Evolutionary conservation across 2,888 invertebrate genomes (phyloP).

Genomic region (Rhamnusium bicolor): DNA sequence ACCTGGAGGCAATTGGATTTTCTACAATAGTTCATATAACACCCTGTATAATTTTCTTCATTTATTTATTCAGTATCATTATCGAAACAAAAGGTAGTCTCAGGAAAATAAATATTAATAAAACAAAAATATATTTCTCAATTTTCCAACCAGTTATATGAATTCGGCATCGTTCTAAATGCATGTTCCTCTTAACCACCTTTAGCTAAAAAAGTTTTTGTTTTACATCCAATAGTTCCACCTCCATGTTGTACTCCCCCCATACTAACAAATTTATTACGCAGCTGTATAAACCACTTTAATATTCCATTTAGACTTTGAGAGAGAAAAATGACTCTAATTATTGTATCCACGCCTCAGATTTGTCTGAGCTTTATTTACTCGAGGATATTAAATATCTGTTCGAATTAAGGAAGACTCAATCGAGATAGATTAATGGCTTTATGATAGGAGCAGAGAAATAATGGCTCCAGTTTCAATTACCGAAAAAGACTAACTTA

Average conservation of each 20-base stretch:
- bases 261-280: not conserved
- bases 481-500: slow-evolving; percentile 38
- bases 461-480: slow-evolving; percentile 51
- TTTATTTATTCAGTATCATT: too few species aligned
- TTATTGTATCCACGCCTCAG: slow-evolving; percentile 16
- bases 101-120: too few species aligned
- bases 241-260: not conserved
- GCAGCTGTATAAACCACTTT: not conserved
- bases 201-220: too few species aligned
- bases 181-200: too few species aligned
- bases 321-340: slow-evolving; percentile 23
- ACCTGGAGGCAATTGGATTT: too few species aligned
- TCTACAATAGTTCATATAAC: too few species aligned
- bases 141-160: too few species aligned
- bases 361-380: slow-evolving; percentile 26
- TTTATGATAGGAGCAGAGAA: slow-evolving; percentile 46
- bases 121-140: too few species aligned
- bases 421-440: slow-evolving; percentile 46
- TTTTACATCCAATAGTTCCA: too few species aligned
- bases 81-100: too few species aligned
- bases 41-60: too few species aligned
- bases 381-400: slow-evolving; percentile 43
- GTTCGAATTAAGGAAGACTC: slow-evolving; percentile 41
- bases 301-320: slow-evolving; percentile 5
- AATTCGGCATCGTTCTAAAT: too few species aligned